phyloP scores from a whole-genome alignment of 53 echinoderm and acorn worm species.

The Pentamera pediparva region DNA sequence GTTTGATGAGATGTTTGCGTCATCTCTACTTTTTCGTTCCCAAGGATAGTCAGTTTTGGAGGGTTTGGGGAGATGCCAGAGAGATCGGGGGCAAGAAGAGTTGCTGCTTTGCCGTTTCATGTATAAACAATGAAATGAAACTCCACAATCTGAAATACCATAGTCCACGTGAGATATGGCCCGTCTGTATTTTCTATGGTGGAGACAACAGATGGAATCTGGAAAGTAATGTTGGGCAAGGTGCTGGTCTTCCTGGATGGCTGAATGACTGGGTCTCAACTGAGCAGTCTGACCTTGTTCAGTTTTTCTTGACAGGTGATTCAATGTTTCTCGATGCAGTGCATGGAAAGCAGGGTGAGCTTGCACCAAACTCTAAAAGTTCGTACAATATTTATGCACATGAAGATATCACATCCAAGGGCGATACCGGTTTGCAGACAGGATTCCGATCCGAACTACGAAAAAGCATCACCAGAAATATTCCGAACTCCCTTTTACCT shows the following conservation, averaged over 20 bases:
- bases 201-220: background rate
- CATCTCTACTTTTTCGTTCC: background rate
- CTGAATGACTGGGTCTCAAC: background rate
- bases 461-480: background rate
- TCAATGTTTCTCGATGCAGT: conserved; percentile 33
- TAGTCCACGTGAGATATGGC: background rate
- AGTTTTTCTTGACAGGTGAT: background rate
- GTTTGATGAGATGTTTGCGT: background rate
- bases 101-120: background rate
- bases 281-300: background rate
- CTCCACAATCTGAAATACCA: background rate
- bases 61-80: conserved; percentile 20
- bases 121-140: background rate
- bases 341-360: conserved; percentile 7
- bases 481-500: background rate
- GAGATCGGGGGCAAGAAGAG: conserved; percentile 4
- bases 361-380: background rate
- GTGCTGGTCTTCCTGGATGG: conserved; percentile 6
- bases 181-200: conserved; percentile 17
- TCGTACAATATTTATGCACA: conserved; percentile 3
- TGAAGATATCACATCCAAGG: background rate
- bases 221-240: background rate
- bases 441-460: background rate
- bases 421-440: background rate
- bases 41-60: no score